A percentile compares a stretch with the other conserved stretches of the same genome.
Conservation (phyloP, 2,797 vertebrate species). For the Sciurus vulgaris region DNA sequence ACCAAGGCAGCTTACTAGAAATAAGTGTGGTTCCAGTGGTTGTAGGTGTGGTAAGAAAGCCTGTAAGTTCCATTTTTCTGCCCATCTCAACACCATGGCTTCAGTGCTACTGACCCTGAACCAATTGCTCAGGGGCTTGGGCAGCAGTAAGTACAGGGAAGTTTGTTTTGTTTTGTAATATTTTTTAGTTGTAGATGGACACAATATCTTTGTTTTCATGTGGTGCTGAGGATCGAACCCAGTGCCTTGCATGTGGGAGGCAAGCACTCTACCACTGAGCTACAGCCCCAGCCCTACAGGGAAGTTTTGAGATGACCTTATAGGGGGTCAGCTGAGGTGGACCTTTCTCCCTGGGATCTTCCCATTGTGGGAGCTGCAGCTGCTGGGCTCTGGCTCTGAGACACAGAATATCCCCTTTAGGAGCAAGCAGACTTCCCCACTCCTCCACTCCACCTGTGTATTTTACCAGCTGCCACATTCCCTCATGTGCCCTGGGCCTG, state of each 20-base stretch:
- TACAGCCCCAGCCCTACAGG: neutral
- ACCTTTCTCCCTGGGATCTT: neutral
- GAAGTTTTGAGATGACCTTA: neutral
- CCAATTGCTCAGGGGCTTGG: neutral
- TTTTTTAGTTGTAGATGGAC: too few relatives aligned
- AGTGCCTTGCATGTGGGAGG: too few relatives aligned
- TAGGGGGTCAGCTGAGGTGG: slow-evolving; percentile 9
- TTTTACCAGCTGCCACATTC: neutral
- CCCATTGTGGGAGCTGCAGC: neutral
- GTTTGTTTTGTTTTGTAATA: neutral
- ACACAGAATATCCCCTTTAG: neutral
- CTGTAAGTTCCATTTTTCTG: neutral
- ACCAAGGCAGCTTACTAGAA: neutral
- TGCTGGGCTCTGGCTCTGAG: neutral
- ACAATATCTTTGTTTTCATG: too few relatives aligned
- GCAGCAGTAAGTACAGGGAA: neutral
- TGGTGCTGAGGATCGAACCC: too few relatives aligned
- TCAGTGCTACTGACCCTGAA: neutral
- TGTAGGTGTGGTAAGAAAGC: neutral
- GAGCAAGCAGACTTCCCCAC: neutral
- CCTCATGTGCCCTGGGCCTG: neutral
- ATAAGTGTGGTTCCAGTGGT: neutral
- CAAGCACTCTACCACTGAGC: too few relatives aligned
- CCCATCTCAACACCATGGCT: neutral
- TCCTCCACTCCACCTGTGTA: neutral